A percentile compares a stretch with the other conserved stretches of the same genome.
Evolutionary conservation across 2,888 invertebrate genomes (phyloP).

Genomic region (Patella pellucida): DNA sequence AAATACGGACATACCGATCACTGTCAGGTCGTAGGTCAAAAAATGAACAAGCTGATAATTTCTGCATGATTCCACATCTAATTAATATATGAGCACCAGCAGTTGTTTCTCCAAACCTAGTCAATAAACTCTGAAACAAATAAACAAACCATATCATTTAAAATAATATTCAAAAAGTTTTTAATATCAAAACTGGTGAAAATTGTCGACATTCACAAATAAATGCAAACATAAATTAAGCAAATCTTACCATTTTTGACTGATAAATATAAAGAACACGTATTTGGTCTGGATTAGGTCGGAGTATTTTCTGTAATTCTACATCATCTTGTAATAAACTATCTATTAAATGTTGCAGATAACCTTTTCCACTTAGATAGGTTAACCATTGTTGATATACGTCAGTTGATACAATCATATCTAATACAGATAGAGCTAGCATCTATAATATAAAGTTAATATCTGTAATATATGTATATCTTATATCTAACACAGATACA

Average conservation of each 20-base stretch:
- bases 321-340: constrained; percentile 81
- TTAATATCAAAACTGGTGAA: neutral
- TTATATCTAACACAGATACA: too few relatives aligned
- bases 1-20: constrained; percentile 48
- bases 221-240: neutral
- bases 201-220: neutral
- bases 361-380: constrained; percentile 73
- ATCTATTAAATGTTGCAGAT: constrained; percentile 86
- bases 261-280: constrained; percentile 88
- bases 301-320: constrained; percentile 59
- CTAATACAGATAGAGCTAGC: constrained; percentile 86
- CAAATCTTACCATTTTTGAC: constrained; percentile 79
- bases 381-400: constrained; percentile 76
- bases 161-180: neutral
- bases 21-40: constrained; percentile 65
- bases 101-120: constrained; percentile 59
- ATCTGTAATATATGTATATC: too few relatives aligned
- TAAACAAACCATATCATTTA: neutral
- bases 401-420: constrained; percentile 83
- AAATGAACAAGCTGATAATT: constrained; percentile 64
- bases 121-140: constrained; percentile 61
- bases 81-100: constrained; percentile 67
- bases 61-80: constrained; percentile 62
- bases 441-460: constrained; percentile 73
- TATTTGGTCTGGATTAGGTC: constrained; percentile 73